Percentiles rank a stretch among this genome's conserved stretches.
Conservation (phyloP, 2,113 vertebrate species). For the Phoxinus phoxinus region DNA sequence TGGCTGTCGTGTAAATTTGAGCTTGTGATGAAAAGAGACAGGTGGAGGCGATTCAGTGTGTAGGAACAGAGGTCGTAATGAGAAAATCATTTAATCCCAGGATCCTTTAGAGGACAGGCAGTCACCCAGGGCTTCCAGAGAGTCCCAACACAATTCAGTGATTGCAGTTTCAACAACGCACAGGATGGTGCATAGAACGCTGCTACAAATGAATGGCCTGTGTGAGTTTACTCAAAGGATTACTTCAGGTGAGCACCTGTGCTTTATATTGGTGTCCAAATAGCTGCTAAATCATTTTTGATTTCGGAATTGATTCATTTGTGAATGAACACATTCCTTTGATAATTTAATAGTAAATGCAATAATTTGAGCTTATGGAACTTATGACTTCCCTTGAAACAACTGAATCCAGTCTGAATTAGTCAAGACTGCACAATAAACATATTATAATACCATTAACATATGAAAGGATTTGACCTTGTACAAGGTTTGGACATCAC, state of each 20-base stretch:
- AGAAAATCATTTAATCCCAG: conserved; percentile 40
- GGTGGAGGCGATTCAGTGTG: conserved; percentile 25
- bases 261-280: not conserved
- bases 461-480: not conserved
- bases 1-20: conserved; percentile 22
- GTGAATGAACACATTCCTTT: not conserved
- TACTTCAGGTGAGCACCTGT: conserved; percentile 32
- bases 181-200: conserved; percentile 30
- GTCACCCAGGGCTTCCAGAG: conserved; percentile 21
- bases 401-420: not conserved
- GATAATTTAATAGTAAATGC: not conserved
- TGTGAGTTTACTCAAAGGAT: not conserved
- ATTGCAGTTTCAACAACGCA: conserved; percentile 28
- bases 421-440: not conserved
- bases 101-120: conserved; percentile 29
- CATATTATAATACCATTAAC: conserved; percentile 22
- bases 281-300: conserved; percentile 17
- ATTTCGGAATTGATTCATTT: not conserved
- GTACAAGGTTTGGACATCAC: not conserved
- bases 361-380: not conserved
- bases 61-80: conserved; percentile 58
- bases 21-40: conserved; percentile 45
- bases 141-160: conserved; percentile 12
- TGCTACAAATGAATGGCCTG: conserved; percentile 4
- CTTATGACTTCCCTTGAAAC: not conserved